phyloP scores from a whole-genome alignment of 2,113 vertebrate genomes.

The Dinomys branickii region DNA sequence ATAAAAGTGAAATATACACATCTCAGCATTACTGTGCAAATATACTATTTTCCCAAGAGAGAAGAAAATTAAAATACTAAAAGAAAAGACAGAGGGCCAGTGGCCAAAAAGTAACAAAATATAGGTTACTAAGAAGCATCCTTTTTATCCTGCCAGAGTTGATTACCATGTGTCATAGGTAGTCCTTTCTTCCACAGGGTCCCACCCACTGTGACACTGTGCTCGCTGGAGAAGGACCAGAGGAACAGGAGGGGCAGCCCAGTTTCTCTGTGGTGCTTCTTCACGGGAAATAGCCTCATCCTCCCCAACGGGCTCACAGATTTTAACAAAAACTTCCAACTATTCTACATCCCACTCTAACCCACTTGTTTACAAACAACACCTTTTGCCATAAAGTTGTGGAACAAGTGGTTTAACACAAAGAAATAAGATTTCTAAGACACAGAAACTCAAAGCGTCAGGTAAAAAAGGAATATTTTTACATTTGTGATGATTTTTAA shows the following conservation, averaged over 20 bases:
- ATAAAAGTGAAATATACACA: background rate
- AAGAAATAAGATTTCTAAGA: background rate
- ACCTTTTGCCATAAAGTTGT: background rate
- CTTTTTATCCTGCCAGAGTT: background rate
- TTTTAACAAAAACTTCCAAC: background rate
- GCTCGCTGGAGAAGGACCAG: background rate
- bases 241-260: background rate
- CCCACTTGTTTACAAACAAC: background rate
- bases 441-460: background rate
- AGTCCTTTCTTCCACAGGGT: background rate
- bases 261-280: background rate
- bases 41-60: background rate
- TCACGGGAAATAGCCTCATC: background rate
- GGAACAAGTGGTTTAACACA: background rate
- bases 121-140: background rate
- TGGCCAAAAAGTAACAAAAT: constrained; percentile 5
- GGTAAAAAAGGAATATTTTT: background rate
- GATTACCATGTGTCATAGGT: background rate
- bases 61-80: constrained; percentile 34
- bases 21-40: background rate
- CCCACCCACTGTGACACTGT: background rate
- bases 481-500: constrained; percentile 35
- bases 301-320: background rate
- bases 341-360: background rate
- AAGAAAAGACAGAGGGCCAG: background rate